These are phyloP conservation scores for Gobio gobio DNA, from an alignment of 2,113 vertebrate species.

Conservation along the genomic window DNA sequence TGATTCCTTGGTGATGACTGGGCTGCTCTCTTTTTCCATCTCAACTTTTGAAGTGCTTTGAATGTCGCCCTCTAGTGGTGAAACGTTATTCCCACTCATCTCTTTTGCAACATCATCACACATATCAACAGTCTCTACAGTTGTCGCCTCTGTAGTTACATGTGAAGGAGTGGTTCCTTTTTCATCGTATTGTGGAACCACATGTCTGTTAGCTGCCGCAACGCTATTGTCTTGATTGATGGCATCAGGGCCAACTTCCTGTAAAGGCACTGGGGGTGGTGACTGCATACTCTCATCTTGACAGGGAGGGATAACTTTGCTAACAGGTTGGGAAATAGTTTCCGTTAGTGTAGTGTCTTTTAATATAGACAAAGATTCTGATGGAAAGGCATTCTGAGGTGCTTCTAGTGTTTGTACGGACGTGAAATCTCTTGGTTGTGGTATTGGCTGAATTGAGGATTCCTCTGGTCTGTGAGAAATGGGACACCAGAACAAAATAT, in stretches of 20 bases:
- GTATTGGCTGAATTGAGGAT: neutral
- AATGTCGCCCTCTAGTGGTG: conserved; percentile 29
- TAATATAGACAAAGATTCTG: neutral
- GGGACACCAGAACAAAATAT: conserved; percentile 52
- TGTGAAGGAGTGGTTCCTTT: neutral
- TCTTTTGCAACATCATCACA: neutral
- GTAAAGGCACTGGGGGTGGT: conserved; percentile 43
- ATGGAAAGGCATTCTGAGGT: conserved; percentile 4
- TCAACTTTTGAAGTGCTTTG: neutral
- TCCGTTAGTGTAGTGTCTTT: conserved; percentile 18
- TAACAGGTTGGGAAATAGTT: neutral
- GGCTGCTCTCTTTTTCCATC: neutral
- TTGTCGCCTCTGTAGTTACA: conserved; percentile 6
- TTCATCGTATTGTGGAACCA: conserved; percentile 31
- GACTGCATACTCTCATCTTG: conserved; percentile 23
- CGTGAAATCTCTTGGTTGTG: conserved; percentile 16
- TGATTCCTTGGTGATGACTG: conserved; percentile 18
- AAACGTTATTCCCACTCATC: neutral
- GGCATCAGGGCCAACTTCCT: conserved; percentile 54
- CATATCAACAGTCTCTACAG: conserved; percentile 5
- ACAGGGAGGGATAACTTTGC: conserved; percentile 14
- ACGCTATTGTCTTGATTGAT: neutral
- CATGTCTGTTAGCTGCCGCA: neutral
- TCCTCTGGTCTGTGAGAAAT: conserved; percentile 58
- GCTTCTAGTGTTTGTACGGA: neutral